These are phyloP conservation scores for Xenopus laevis DNA, from an alignment of 2,113 vertebrate species.

Conservation along the genomic window DNA sequence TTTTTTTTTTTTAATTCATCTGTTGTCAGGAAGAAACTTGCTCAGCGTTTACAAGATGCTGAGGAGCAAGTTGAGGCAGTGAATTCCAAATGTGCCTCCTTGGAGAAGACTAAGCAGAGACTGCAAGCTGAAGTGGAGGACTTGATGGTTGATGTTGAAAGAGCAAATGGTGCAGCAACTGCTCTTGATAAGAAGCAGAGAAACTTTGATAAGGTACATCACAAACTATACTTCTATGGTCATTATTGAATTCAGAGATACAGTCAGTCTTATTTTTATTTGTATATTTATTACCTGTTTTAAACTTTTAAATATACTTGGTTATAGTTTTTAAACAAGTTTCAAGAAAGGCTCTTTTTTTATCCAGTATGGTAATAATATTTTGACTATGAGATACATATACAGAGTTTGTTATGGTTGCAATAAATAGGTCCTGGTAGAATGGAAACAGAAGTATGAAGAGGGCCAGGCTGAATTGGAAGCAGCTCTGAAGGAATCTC, in stretches of 20 bases:
- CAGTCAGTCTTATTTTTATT: background rate
- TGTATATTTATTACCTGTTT: no score
- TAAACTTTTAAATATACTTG: no score
- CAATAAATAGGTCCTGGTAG: slow-evolving; percentile 59
- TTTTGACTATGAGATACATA: no score
- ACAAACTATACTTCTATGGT: no score
- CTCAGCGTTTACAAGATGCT: slow-evolving; percentile 85
- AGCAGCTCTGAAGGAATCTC: slow-evolving; percentile 62
- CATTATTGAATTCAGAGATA: no score
- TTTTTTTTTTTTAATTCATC: background rate
- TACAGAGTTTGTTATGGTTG: background rate
- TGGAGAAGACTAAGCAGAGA: slow-evolving; percentile 81
- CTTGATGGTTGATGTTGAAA: slow-evolving; percentile 65
- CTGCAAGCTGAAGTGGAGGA: slow-evolving; percentile 72
- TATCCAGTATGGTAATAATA: background rate
- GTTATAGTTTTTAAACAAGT: no score
- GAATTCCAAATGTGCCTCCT: slow-evolving; percentile 79
- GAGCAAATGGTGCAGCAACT: slow-evolving; percentile 60
- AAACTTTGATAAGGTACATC: slow-evolving; percentile 66
- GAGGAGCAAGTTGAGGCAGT: slow-evolving; percentile 72
- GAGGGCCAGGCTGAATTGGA: slow-evolving; percentile 64
- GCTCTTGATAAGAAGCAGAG: slow-evolving; percentile 66
- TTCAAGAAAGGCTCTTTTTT: no score
- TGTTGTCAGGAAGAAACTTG: slow-evolving; percentile 77
- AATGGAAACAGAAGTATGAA: slow-evolving; percentile 74